Percentiles rank a stretch among this genome's conserved stretches.
Conservation (phyloP, 2,888 invertebrate genomes). For the Gymnoscelis rufifasciata region DNA sequence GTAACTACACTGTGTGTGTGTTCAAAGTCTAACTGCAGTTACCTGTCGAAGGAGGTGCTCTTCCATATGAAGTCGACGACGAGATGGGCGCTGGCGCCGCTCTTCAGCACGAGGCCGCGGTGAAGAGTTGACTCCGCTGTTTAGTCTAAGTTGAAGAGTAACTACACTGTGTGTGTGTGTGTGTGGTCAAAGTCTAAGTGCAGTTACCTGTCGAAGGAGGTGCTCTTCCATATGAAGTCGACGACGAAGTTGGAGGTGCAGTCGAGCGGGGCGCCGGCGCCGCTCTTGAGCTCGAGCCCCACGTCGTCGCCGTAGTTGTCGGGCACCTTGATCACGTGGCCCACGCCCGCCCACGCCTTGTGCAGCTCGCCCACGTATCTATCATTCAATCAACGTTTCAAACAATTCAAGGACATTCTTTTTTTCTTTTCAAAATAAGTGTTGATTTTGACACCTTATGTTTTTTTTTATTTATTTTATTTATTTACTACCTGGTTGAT, state of each 20-base stretch:
- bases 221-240: constrained; percentile 99
- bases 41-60: constrained; percentile 84
- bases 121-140: too few relatives aligned
- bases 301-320: constrained; percentile 99
- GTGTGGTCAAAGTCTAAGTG: too few relatives aligned
- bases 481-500: too few relatives aligned
- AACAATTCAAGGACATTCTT: too few relatives aligned
- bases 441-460: too few relatives aligned
- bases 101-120: constrained; percentile 93
- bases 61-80: constrained; percentile 99
- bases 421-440: too few relatives aligned
- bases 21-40: too few relatives aligned
- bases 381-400: not conserved
- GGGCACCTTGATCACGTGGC: constrained; percentile 97
- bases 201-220: constrained; percentile 98
- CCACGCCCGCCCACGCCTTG: constrained; percentile 98
- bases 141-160: too few relatives aligned
- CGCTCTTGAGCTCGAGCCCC: constrained; percentile 96
- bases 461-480: too few relatives aligned
- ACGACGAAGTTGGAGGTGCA: constrained; percentile 97
- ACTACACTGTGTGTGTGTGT: too few relatives aligned
- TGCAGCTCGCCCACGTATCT: constrained; percentile 93
- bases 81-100: constrained; percentile 95
- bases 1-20: too few relatives aligned
- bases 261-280: constrained; percentile 94